These are phyloP conservation scores for Platycheirus rosarum DNA, from an alignment of 2,888 invertebrate species.

Conservation along the genomic window DNA sequence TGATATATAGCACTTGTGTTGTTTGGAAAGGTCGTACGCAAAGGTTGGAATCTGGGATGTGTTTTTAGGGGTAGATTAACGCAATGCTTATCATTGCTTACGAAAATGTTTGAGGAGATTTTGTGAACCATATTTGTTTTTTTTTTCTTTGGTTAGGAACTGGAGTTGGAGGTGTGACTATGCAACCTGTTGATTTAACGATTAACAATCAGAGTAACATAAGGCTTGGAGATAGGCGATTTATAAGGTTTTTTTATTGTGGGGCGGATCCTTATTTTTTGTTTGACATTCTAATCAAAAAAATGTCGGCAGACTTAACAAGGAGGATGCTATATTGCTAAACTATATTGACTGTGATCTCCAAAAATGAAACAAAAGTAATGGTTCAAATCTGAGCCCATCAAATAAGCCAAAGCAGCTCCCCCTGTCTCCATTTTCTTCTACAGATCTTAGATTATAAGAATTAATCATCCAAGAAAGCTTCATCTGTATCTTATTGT, in stretches of 20 bases:
- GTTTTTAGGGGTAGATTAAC: conserved; percentile 41
- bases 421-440: too few relatives aligned
- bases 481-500: too few relatives aligned
- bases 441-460: too few relatives aligned
- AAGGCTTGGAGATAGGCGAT: not conserved
- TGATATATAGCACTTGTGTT: conserved; percentile 60
- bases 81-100: conserved; percentile 62
- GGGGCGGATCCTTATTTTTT: conserved; percentile 29
- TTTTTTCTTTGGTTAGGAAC: conserved; percentile 18
- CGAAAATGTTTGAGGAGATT: conserved; percentile 58
- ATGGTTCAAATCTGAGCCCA: too few relatives aligned
- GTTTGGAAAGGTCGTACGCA: conserved; percentile 67
- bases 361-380: too few relatives aligned
- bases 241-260: conserved; percentile 6
- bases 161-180: conserved; percentile 71
- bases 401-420: too few relatives aligned
- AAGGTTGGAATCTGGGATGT: conserved; percentile 17
- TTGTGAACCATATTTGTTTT: conserved; percentile 39
- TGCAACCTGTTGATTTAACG: conserved; percentile 59
- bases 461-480: too few relatives aligned
- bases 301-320: too few relatives aligned
- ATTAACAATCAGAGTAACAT: conserved; percentile 36
- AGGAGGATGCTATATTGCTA: too few relatives aligned
- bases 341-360: too few relatives aligned
- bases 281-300: too few relatives aligned